Evolutionary conservation across 2,113 vertebrate genomes (phyloP).

Genomic region (Neogobius melanostomus): DNA sequence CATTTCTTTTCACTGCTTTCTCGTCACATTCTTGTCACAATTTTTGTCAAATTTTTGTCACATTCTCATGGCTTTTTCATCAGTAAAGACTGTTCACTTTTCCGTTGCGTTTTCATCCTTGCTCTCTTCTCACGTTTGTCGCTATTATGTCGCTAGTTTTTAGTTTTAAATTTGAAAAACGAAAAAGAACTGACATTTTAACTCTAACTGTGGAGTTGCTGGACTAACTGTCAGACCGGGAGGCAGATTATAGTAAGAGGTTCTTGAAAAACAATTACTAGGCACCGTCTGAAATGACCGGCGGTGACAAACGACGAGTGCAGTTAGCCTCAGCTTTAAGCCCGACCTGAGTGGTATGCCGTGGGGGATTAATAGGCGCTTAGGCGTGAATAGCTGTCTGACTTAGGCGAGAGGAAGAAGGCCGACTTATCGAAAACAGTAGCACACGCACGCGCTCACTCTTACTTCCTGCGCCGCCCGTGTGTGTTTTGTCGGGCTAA

Average conservation of each 20-base stretch:
- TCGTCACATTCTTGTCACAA: too few relatives aligned
- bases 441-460: constrained; percentile 30
- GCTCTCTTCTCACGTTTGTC: too few relatives aligned
- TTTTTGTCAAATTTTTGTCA: too few relatives aligned
- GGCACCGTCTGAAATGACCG: constrained; percentile 56
- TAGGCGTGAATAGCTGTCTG: constrained; percentile 58
- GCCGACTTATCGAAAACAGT: constrained; percentile 51
- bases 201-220: not conserved
- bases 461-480: constrained; percentile 64
- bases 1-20: too few relatives aligned
- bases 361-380: constrained; percentile 68
- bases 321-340: constrained; percentile 54
- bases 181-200: too few relatives aligned
- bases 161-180: too few relatives aligned
- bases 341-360: constrained; percentile 62
- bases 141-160: too few relatives aligned
- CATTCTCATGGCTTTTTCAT: too few relatives aligned
- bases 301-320: constrained; percentile 45
- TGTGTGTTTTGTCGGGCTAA: constrained; percentile 73
- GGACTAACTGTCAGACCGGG: constrained; percentile 32
- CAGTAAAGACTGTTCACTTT: too few relatives aligned
- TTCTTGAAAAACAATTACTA: constrained; percentile 59
- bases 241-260: too few relatives aligned
- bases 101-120: too few relatives aligned
- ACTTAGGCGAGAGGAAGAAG: constrained; percentile 61